These are phyloP conservation scores for Sclerurus mexicanus DNA, from an alignment of 2,113 vertebrate species.

Conservation along the genomic window DNA sequence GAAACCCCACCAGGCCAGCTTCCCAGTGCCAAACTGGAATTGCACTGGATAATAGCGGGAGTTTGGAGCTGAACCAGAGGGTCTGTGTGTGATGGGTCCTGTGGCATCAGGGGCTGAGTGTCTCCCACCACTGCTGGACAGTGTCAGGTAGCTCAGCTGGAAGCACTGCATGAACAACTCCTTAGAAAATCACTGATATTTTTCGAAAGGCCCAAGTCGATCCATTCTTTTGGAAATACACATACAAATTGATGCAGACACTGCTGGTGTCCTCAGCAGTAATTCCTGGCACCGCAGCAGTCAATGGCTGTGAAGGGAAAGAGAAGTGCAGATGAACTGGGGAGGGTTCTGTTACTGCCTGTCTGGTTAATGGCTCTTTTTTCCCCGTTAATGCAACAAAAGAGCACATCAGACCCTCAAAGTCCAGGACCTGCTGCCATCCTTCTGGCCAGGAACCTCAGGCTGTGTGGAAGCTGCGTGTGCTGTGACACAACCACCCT, in stretches of 20 bases:
- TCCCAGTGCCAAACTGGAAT: neutral
- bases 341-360: neutral
- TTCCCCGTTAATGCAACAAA: neutral
- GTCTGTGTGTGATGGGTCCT: fast-evolving
- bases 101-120: too few relatives aligned
- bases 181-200: neutral
- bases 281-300: neutral
- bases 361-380: neutral
- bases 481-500: neutral
- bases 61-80: neutral
- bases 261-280: neutral
- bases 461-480: neutral
- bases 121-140: neutral
- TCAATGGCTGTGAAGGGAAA: neutral
- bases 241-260: neutral
- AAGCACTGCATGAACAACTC: neutral
- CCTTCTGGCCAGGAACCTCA: neutral
- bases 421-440: neutral
- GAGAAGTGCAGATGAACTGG: neutral
- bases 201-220: neutral
- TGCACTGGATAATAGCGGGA: neutral
- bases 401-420: neutral
- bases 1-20: neutral
- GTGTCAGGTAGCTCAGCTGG: neutral
- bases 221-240: neutral